Evolutionary conservation across 2,888 invertebrate genomes (phyloP).

Genomic region (Eupsilia transversa): DNA sequence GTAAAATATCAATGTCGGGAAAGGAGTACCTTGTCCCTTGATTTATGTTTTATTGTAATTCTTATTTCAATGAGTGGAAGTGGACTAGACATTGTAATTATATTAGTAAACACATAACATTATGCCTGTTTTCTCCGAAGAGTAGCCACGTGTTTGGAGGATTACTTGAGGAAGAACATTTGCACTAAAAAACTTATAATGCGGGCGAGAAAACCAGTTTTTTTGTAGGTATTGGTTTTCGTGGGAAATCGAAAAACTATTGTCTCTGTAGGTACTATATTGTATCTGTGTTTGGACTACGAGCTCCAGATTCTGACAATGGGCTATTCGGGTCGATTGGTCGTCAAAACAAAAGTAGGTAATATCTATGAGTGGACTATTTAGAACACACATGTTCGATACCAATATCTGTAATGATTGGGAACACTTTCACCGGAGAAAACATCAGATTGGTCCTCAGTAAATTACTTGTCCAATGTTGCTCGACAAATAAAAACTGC

Average conservation of each 20-base stretch:
- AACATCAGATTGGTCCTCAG: neutral
- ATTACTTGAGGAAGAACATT: neutral
- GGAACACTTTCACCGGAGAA: no score
- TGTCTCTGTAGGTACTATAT: neutral
- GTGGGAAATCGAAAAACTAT: neutral
- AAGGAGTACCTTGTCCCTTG: constrained; percentile 4
- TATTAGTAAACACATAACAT: neutral
- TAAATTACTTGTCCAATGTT: neutral
- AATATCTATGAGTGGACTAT: constrained; percentile 19
- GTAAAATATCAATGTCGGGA: constrained; percentile 16
- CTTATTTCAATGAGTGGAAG: constrained; percentile 17
- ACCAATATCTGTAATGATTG: neutral
- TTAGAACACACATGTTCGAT: neutral
- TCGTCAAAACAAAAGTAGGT: constrained; percentile 17
- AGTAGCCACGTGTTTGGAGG: neutral
- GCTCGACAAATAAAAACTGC: neutral
- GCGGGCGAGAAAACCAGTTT: neutral
- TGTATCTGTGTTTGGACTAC: neutral
- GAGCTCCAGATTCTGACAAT: constrained; percentile 42
- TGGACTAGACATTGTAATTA: constrained; percentile 14
- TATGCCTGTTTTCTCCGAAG: neutral
- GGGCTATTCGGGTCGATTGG: constrained; percentile 29
- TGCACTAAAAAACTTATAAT: no score
- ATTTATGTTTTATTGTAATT: constrained; percentile 51
- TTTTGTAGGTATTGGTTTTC: neutral